These are phyloP conservation scores for Teleopsis dalmanni DNA, from an alignment of 1,140 invertebrate species.

Conservation along the genomic window DNA sequence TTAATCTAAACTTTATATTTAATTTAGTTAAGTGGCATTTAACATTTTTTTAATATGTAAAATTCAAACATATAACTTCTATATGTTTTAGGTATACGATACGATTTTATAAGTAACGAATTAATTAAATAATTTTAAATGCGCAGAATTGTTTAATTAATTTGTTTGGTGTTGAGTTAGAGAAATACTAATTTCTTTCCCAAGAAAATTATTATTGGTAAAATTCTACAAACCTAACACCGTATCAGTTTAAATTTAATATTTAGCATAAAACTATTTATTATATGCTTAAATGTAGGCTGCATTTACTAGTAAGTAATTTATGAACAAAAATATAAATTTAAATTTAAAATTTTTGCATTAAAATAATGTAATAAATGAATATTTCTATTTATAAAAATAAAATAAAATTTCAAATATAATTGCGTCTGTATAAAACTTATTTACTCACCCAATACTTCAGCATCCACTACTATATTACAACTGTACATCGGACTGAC, in stretches of 20 bases:
- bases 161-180: too few relatives aligned
- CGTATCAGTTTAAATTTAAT: neutral
- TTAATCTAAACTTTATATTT: too few relatives aligned
- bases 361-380: constrained; percentile 20
- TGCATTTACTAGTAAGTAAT: constrained; percentile 43
- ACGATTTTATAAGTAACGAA: constrained; percentile 25
- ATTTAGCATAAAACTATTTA: constrained; percentile 3
- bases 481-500: constrained; percentile 97
- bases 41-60: constrained; percentile 4
- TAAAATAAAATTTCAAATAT: too few relatives aligned
- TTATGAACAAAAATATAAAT: constrained; percentile 9
- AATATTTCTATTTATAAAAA: constrained; percentile 23
- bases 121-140: constrained; percentile 45
- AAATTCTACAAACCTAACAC: constrained; percentile 6
- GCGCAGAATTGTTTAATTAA: constrained; percentile 44
- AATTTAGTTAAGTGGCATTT: too few relatives aligned
- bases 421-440: constrained; percentile 5
- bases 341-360: neutral
- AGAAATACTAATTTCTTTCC: too few relatives aligned
- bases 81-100: too few relatives aligned
- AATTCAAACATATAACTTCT: too few relatives aligned
- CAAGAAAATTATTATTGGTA: too few relatives aligned
- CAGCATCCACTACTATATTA: constrained; percentile 83
- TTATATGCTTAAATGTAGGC: constrained; percentile 32
- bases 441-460: constrained; percentile 77